Evolutionary conservation across 2,113 vertebrate genomes (phyloP), one percentile per base, ranked within the genome.

Genomic region (Phylloscopus whistleri): DNA sequence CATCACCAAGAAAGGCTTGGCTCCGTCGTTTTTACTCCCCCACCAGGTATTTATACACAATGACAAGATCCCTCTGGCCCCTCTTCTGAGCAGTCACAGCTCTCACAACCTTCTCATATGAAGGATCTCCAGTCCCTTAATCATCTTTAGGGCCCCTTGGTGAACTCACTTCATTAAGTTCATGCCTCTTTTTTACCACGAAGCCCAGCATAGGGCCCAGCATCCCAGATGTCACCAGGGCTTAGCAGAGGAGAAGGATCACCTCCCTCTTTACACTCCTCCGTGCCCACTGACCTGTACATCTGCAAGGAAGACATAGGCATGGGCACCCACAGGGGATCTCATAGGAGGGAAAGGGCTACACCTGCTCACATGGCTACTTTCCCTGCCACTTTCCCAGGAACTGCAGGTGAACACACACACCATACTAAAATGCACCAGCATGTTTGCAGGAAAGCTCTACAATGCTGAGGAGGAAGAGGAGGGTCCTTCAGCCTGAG

Each of bases 401-500:
- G 75, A 80, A 66, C 13, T 5, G 7, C 4, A 31, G 37, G 20
- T 1, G 1, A n/a, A n/a, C 22, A 27, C 4, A 3, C 10, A 23
- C 16, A 31, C 59, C 1, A 0, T 2, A 26, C 20, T 8, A 26
- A 85, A 85, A 27, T 3, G 2, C 28, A 31, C 3, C 0, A 1
- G 51, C 0, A 0, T 3, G 9, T 43, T 20, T 39, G 33, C 33
- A 67, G n/a, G 35, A 81, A 66, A 67, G 18, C 16, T 55, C 59
- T 33, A 37, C 20, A 33, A 77, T 31, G 62, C 59, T 31, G 66
- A 89, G 33, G 30, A 83, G 53, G 46, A 95, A 21, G 44, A 95
- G 19, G 16, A 84, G 7, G 39, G 68, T 51, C 35, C 43, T 55
- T 86, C 12, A 90, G 84, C 74, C 70, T 19, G 24, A 48, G 3